Evolutionary conservation across 2,797 vertebrate genomes (phyloP).

Genomic region (Catostomus latipinnis): DNA sequence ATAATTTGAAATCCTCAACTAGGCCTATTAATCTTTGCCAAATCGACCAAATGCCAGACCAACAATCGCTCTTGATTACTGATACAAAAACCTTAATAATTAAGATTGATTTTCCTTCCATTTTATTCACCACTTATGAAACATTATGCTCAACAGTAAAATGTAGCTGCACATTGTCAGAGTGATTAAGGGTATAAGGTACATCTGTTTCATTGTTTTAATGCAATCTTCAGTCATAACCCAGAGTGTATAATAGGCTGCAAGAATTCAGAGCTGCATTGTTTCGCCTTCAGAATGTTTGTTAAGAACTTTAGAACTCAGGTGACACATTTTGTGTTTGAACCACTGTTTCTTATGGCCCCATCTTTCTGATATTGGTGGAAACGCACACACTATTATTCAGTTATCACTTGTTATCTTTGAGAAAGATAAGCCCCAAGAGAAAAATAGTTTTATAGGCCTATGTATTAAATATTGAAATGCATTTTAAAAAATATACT

Average conservation of each 20-base stretch:
- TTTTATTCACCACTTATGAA: too few species aligned
- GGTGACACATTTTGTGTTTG: background rate
- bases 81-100: too few species aligned
- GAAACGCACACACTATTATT: background rate
- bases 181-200: too few species aligned
- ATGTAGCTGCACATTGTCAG: too few species aligned
- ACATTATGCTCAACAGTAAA: too few species aligned
- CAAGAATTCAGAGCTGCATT: too few species aligned
- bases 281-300: too few species aligned
- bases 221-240: too few species aligned
- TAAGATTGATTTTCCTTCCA: too few species aligned
- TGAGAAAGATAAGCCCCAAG: background rate
- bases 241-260: too few species aligned
- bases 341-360: slow-evolving; percentile 1
- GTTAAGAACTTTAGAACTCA: too few species aligned
- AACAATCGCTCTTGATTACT: slow-evolving; percentile 6
- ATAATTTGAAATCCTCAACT: slow-evolving; percentile 76
- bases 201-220: too few species aligned
- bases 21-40: slow-evolving; percentile 32
- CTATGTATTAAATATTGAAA: background rate
- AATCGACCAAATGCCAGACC: slow-evolving; percentile 17
- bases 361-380: slow-evolving; percentile 1
- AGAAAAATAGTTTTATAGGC: background rate
- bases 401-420: background rate
- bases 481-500: background rate